These are phyloP conservation scores for Siniperca obscura DNA, from an alignment of 2,797 vertebrate genomes.

Conservation along the genomic window DNA sequence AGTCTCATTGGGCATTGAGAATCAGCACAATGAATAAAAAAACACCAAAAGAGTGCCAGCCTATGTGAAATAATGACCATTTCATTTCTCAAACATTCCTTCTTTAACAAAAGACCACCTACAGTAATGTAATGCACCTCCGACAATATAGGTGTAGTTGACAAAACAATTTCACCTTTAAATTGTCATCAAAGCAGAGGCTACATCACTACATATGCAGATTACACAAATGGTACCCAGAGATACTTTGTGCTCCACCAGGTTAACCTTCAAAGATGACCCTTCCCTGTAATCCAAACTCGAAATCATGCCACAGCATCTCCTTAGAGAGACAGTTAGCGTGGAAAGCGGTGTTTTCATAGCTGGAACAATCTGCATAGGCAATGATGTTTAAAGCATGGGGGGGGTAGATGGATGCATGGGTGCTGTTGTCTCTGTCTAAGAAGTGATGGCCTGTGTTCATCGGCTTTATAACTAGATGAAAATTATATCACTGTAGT, in stretches of 20 bases:
- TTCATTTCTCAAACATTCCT: neutral
- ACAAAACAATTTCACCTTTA: too few species aligned
- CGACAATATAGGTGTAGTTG: neutral
- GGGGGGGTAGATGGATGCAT: conserved; percentile 49
- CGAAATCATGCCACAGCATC: conserved; percentile 64
- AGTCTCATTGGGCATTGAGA: neutral
- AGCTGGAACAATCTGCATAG: conserved; percentile 79
- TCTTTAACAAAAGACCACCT: neutral
- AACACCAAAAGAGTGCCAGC: neutral
- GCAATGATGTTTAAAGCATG: conserved; percentile 67
- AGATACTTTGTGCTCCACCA: conserved; percentile 28
- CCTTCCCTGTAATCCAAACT: conserved; percentile 64
- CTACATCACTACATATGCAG: neutral
- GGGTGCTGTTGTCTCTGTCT: conserved; percentile 30
- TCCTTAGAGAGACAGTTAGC: conserved; percentile 62
- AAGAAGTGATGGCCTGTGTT: neutral
- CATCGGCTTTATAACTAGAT: neutral
- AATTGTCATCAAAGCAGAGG: neutral
- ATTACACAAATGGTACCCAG: conserved; percentile 19
- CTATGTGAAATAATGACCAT: neutral
- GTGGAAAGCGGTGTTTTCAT: conserved; percentile 71
- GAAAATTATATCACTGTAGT: neutral
- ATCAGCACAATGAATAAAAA: neutral
- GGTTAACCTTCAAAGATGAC: conserved; percentile 54
- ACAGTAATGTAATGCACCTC: neutral